These are phyloP conservation scores for Latrodectus hesperus DNA, from an alignment of 2,888 invertebrate genomes.

Conservation along the genomic window DNA sequence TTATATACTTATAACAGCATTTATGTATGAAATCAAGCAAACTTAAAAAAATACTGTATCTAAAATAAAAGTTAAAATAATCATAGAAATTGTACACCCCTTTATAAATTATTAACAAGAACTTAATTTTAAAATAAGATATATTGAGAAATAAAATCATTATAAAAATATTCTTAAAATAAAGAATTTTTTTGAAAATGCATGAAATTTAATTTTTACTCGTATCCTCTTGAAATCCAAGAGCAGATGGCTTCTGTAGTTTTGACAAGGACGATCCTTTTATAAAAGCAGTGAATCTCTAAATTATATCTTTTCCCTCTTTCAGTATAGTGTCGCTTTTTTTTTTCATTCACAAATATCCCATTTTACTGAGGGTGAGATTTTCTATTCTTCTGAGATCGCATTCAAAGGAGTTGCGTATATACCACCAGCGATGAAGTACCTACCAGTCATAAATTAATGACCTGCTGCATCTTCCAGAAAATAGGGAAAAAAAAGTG, in stretches of 20 bases:
- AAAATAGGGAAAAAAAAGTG: not conserved
- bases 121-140: too few relatives aligned
- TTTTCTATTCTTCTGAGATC: conserved; percentile 22
- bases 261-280: conserved; percentile 41
- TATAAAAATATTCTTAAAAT: too few relatives aligned
- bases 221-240: not conserved
- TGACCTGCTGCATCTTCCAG: conserved; percentile 31
- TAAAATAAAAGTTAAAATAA: too few relatives aligned
- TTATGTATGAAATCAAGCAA: too few relatives aligned
- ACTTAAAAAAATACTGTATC: too few relatives aligned
- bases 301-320: conserved; percentile 56
- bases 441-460: conserved; percentile 63
- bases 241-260: conserved; percentile 52
- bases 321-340: conserved; percentile 5
- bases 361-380: conserved; percentile 18
- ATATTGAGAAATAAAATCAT: too few relatives aligned
- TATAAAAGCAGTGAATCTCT: conserved; percentile 53
- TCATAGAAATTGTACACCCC: too few relatives aligned
- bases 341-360: not conserved
- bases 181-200: not conserved
- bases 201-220: conserved; percentile 34
- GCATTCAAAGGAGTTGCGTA: conserved; percentile 23
- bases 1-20: too few relatives aligned
- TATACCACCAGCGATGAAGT: conserved; percentile 47
- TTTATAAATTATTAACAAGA: too few relatives aligned